A percentile compares a stretch with the other conserved stretches of the same genome.
phyloP scores from a whole-genome alignment of 2,888 invertebrate genomes.

The Dioctria rufipes region DNA sequence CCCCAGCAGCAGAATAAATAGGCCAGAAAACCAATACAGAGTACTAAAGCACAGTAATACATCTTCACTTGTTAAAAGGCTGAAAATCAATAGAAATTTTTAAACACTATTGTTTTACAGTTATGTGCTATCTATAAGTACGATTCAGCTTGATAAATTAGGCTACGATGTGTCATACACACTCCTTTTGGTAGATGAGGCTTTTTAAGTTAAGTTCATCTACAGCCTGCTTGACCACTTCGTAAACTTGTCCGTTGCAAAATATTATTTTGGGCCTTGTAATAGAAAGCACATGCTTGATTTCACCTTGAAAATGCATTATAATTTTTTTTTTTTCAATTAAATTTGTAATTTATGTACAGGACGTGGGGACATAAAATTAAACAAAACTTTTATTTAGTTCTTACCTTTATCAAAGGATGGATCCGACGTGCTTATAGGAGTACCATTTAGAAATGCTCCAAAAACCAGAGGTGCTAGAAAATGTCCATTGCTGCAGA shows the following conservation, averaged over 20 bases:
- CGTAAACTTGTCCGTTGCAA: constrained; percentile 66
- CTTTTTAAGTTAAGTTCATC: constrained; percentile 62
- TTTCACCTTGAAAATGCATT: constrained; percentile 61
- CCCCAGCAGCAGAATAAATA: constrained; percentile 61
- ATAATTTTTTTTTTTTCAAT: too few relatives aligned
- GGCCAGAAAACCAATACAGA: constrained; percentile 58
- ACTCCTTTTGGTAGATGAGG: constrained; percentile 65
- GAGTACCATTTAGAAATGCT: constrained; percentile 66
- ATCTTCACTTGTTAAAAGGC: constrained; percentile 59
- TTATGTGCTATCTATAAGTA: too few relatives aligned
- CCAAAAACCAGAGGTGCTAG: constrained; percentile 67
- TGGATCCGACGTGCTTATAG: constrained; percentile 67
- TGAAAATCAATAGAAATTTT: too few relatives aligned
- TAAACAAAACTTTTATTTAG: too few relatives aligned
- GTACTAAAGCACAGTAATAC: constrained; percentile 60
- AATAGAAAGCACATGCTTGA: constrained; percentile 66
- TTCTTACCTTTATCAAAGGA: constrained; percentile 60
- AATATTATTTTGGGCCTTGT: constrained; percentile 69
- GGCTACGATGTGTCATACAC: constrained; percentile 63
- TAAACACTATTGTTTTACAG: too few relatives aligned
- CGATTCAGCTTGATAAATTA: constrained; percentile 59
- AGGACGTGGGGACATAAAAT: too few relatives aligned
- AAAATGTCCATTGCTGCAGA: constrained; percentile 66
- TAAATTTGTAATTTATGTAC: too few relatives aligned
- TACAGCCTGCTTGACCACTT: constrained; percentile 61